Evolutionary conservation across 2,797 vertebrate species (phyloP).

Genomic region (Miichthys miiuy): DNA sequence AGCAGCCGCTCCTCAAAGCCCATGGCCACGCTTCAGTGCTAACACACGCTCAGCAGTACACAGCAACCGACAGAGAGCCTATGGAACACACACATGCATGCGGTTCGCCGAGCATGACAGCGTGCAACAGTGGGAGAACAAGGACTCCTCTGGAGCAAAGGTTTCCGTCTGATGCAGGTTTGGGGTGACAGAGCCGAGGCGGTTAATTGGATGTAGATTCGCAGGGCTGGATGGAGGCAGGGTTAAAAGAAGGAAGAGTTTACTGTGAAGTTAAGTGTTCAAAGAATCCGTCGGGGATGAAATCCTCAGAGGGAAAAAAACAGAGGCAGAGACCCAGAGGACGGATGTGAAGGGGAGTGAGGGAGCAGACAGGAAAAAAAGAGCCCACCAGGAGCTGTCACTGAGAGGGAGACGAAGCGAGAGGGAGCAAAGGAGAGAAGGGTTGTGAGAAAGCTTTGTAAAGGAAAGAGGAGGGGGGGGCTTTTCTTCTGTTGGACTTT

Average conservation of each 20-base stretch:
- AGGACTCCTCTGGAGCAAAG: slow-evolving; percentile 54
- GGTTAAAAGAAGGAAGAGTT: slow-evolving; percentile 64
- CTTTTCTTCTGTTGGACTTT: slow-evolving; percentile 72
- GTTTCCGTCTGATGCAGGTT: slow-evolving; percentile 51
- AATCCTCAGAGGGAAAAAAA: slow-evolving; percentile 64
- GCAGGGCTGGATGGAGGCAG: slow-evolving; percentile 37
- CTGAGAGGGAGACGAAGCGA: slow-evolving; percentile 63
- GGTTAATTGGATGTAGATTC: slow-evolving; percentile 61
- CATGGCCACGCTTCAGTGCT: slow-evolving; percentile 49
- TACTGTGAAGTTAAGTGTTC: slow-evolving; percentile 66
- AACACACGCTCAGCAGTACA: slow-evolving; percentile 37
- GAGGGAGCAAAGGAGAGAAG: slow-evolving; percentile 69
- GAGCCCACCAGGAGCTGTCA: slow-evolving; percentile 79
- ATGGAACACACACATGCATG: slow-evolving; percentile 26
- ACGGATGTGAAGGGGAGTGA: slow-evolving; percentile 69
- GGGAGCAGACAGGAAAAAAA: slow-evolving; percentile 58
- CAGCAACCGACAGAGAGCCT: slow-evolving; percentile 25
- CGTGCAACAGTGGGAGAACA: slow-evolving; percentile 30
- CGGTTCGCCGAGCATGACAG: slow-evolving; percentile 42
- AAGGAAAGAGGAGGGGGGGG: slow-evolving; percentile 42
- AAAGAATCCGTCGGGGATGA: slow-evolving; percentile 68
- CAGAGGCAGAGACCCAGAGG: slow-evolving; percentile 63
- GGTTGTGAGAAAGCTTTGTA: slow-evolving; percentile 69
- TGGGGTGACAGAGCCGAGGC: slow-evolving; percentile 51
- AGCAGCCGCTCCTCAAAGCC: slow-evolving; percentile 47